Base-by-base conservation (phyloP, 2,113 vertebrate genomes). In the Cercopithecus mona region DNA sequence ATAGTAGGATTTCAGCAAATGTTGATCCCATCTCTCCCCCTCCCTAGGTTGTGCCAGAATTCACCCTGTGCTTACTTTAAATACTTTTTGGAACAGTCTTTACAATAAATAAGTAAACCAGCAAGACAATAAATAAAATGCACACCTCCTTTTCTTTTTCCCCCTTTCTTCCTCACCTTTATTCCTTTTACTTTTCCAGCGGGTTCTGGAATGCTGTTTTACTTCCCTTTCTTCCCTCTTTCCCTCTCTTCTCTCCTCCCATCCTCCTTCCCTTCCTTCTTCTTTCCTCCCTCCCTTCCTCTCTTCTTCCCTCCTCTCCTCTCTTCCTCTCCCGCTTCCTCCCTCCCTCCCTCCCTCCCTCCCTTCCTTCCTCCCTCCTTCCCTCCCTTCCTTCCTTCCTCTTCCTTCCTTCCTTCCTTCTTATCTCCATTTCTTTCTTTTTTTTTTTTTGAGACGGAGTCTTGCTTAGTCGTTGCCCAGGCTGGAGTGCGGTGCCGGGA, bases 91-190 rank as follows among this genome's bases (percentile, higher is more conserved):
- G 55, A 84, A 92, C 16, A 70, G 59, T 11, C n/a, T 30, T 38
- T 27, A 75, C 27, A 80, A 40, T 75, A 59, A 89, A 20, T 68
- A 93, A 81, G 48, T 27, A 82, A 92, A 59, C 35, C 25, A 93
- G 40, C 22, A 76, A 57, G 70, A 86, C 27, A 66, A 20, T 81
- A 20, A 89, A 61, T 95, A 64, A 57, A 92, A 43, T 27, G 16
- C 32, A 68, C 8, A 59, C 45, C 18, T 79, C 10, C 81, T 87
- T 43, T 94, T 88, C 68, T 32, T 5, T 68, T 16, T 32, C 27
- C 11, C 7, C 43, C 43, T 35, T 84, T 61, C n/a, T 45, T 68
- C 16, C 76, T 80, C 38, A 32, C 8, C 16, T 90, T 80, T 68
- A 13, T 87, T 96, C 50, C 73, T 50, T 64, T 84, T 61, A 66